Conservation (phyloP, 2,888 invertebrate genomes). For the Dryococelus australis region DNA sequence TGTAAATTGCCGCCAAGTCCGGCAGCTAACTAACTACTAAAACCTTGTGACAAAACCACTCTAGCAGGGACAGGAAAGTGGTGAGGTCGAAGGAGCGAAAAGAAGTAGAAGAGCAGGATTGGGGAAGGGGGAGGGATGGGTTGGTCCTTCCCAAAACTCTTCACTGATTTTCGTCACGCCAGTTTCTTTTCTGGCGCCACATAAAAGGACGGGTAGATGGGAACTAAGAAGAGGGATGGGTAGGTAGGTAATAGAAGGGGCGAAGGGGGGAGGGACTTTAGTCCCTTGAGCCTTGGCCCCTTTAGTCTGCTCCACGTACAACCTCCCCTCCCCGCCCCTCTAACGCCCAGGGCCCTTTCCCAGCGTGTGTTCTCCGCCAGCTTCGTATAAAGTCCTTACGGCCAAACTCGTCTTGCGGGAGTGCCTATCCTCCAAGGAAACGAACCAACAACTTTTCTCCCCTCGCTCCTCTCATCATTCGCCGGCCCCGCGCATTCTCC, state of each 20-base stretch:
- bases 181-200: conserved; percentile 6
- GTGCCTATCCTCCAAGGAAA: conserved; percentile 45
- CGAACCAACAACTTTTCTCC: conserved; percentile 44
- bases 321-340: background rate
- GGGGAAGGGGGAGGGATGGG: background rate
- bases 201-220: background rate
- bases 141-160: background rate
- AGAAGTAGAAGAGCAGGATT: background rate
- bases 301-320: conserved; percentile 10
- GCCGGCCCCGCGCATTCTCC: background rate
- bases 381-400: conserved; percentile 28
- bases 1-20: conserved; percentile 16
- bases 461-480: background rate
- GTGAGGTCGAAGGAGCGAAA: background rate
- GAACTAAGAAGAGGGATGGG: background rate
- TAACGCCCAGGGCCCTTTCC: background rate
- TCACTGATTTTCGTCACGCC: conserved; percentile 16
- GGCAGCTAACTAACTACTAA: conserved; percentile 16
- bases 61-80: background rate
- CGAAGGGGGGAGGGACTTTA: background rate
- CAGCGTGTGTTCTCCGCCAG: background rate
- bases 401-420: conserved; percentile 42
- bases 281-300: conserved; percentile 11
- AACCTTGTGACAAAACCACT: conserved; percentile 16
- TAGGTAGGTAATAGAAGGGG: background rate